Evolutionary conservation across 2,888 invertebrate species (phyloP).

Genomic region (Perizoma flavofasciatum): DNA sequence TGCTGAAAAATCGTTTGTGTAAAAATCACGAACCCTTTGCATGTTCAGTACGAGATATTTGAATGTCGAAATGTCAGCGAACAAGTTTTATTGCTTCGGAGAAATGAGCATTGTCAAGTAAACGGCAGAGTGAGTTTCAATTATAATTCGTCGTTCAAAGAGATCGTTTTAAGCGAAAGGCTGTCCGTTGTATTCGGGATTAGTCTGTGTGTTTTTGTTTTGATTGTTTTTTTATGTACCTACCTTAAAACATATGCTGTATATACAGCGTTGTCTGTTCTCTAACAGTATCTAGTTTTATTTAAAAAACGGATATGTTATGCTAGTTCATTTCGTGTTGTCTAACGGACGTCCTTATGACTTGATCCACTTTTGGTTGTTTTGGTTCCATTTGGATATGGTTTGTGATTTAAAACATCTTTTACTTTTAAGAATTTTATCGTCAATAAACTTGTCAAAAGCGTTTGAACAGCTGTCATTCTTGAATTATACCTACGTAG

Average conservation of each 20-base stretch:
- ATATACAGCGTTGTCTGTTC: too few relatives aligned
- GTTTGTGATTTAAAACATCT: conserved; percentile 28
- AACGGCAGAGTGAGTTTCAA: conserved; percentile 10
- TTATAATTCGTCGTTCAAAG: too few relatives aligned
- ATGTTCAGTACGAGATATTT: conserved; percentile 47
- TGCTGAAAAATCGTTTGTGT: conserved; percentile 60
- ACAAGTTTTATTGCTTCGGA: conserved; percentile 42
- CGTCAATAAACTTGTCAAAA: conserved; percentile 23
- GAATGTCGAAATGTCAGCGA: conserved; percentile 44
- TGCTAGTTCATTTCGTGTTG: conserved; percentile 4
- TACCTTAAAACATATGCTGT: too few relatives aligned
- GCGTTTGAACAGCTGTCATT: conserved; percentile 31
- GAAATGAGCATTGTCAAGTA: conserved; percentile 42
- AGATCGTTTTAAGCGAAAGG: too few relatives aligned
- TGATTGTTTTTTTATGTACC: too few relatives aligned
- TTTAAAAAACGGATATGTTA: conserved; percentile 4
- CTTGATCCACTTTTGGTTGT: conserved; percentile 27
- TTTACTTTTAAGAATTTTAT: conserved; percentile 12
- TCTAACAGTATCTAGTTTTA: background rate
- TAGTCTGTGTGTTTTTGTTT: too few relatives aligned
- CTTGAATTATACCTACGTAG: conserved; percentile 8
- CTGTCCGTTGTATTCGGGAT: too few relatives aligned
- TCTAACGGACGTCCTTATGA: conserved; percentile 34
- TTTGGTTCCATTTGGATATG: conserved; percentile 18
- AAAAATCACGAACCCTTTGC: conserved; percentile 62